Conservation (phyloP, 2,888 invertebrate species). For the Listrodromus nycthemerus region DNA sequence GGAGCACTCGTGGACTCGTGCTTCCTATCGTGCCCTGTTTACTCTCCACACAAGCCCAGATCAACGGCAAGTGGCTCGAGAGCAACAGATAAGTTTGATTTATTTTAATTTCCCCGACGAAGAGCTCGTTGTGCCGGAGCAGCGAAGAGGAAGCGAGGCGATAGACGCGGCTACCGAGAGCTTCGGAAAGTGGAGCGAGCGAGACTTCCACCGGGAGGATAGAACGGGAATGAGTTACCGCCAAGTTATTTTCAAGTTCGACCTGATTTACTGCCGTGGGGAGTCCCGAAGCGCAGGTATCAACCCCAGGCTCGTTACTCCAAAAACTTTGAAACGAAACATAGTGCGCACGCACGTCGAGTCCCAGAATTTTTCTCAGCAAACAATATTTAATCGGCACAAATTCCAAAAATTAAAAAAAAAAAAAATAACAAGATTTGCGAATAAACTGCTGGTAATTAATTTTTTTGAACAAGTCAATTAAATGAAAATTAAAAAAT, state of each 20-base stretch:
- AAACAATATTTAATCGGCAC: too few species aligned
- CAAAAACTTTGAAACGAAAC: constrained; percentile 27
- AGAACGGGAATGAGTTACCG: constrained; percentile 75
- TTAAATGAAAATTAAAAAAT: too few species aligned
- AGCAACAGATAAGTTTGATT: constrained; percentile 83
- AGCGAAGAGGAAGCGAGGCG: constrained; percentile 28
- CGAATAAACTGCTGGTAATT: too few species aligned
- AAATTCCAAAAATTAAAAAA: too few species aligned
- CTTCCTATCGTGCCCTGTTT: constrained; percentile 74
- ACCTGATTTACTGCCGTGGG: constrained; percentile 77
- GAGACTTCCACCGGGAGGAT: constrained; percentile 64
- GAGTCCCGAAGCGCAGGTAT: constrained; percentile 58
- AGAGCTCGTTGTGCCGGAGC: constrained; percentile 33
- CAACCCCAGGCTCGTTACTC: constrained; percentile 54
- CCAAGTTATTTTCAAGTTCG: constrained; percentile 80
- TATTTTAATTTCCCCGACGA: constrained; percentile 81
- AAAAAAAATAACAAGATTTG: too few species aligned
- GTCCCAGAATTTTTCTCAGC: too few species aligned
- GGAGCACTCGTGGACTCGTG: constrained; percentile 31
- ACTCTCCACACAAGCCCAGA: constrained; percentile 74
- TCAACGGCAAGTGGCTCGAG: constrained; percentile 78
- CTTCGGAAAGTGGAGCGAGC: constrained; percentile 58
- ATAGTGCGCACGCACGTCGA: constrained; percentile 8
- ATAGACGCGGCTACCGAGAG: constrained; percentile 55
- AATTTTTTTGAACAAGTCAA: too few species aligned